Evolutionary conservation across 2,888 invertebrate genomes (phyloP), one percentile per base, ranked within the genome.

Genomic region (Chrysina gloriosa): DNA sequence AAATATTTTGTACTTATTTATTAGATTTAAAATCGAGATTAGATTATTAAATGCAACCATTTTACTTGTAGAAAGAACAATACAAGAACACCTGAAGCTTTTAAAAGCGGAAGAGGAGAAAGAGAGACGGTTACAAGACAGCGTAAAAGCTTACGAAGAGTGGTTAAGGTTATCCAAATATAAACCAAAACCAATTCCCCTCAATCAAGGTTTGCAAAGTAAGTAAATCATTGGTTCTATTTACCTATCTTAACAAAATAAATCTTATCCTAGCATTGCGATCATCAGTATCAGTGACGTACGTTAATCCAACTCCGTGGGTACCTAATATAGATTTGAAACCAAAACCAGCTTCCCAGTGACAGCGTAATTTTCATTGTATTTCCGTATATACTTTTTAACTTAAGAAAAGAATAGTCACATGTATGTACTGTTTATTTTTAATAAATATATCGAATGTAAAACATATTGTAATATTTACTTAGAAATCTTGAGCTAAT

Each of bases 261-360:
- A 21, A 19, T 52, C 52, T 64, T 61, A 47, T 80, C 80, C 6
- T 78, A 90, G 90, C 88, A 80, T 87, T 90, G 84, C 88, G 88
- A 61, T 88, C 88, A 27, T 89, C 89, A 0, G 85, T 86, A 29
- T 89, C 90, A 9, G 84, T 87, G 69, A 86, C 89, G 78, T 90
- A 87, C 74, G 84, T 90, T 67, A 90, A 90, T 78, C 90, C 90
- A 1, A 84, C 85, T 27, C 90, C 90, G 0, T 90, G 90, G 90
- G 86, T 87, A 74, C 82, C 83, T 31, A 75, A 75, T 61, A 71
- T 75, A 61, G 73, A 75, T 42, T 45, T 69, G 42, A 65, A 65
- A 29, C 48, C 66, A 19, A 74, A 73, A 68, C 73, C 74, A 31
- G 65, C 69, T 58, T 74, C 74, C 14, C 72, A 73, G 58, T 74